Conservation (phyloP, 2,797 vertebrate species). For the Anolis apletophallus region DNA sequence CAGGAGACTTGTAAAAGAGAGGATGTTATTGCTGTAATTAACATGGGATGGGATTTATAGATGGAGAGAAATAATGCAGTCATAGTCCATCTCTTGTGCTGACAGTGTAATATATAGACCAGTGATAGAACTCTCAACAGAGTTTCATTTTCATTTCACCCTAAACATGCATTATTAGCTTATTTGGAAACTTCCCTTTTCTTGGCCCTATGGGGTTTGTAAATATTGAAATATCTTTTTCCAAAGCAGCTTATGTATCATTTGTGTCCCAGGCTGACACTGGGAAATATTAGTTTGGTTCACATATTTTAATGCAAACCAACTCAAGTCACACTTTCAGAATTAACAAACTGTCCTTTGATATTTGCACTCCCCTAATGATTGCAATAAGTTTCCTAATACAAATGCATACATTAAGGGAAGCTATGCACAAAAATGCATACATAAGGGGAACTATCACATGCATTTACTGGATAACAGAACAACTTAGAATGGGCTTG, state of each 20-base stretch:
- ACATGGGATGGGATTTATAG: neutral
- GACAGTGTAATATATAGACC: neutral
- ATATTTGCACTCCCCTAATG: neutral
- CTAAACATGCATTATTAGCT: neutral
- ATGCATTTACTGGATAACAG: neutral
- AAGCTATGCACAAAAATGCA: neutral
- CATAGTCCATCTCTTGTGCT: neutral
- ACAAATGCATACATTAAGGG: neutral
- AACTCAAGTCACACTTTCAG: neutral
- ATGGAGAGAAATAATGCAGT: neutral
- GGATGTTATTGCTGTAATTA: neutral
- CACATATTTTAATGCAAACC: neutral
- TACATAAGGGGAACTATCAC: neutral
- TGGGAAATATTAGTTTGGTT: neutral
- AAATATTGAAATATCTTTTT: neutral
- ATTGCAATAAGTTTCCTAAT: neutral
- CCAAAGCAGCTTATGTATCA: neutral
- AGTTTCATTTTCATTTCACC: neutral
- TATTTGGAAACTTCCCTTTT: neutral
- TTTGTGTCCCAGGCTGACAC: neutral
- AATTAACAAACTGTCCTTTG: neutral
- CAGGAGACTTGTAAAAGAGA: fast-evolving
- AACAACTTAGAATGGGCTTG: too few species aligned
- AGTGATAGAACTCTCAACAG: neutral
- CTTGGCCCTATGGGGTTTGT: too few species aligned